Evolutionary conservation across 2,888 invertebrate species (phyloP).

Genomic region (Agriopis aurantiaria): DNA sequence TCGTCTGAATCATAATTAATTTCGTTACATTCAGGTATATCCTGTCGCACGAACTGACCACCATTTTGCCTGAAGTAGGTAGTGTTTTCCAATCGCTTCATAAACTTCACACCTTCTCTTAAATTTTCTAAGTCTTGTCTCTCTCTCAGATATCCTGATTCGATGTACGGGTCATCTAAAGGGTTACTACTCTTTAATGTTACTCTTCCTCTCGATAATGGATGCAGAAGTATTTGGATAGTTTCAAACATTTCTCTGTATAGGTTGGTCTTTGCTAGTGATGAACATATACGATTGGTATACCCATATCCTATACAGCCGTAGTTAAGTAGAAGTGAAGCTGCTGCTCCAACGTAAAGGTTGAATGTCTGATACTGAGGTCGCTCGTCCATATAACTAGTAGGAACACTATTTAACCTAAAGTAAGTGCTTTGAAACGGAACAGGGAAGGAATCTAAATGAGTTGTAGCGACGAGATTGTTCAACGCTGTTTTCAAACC

Average conservation of each 20-base stretch:
- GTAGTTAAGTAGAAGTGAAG: conserved; percentile 55
- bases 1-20: conserved; percentile 81
- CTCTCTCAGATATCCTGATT: conserved; percentile 67
- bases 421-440: conserved; percentile 67
- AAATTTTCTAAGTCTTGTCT: conserved; percentile 58
- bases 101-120: conserved; percentile 64
- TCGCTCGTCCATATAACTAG: conserved; percentile 41
- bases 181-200: conserved; percentile 66
- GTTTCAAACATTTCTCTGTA: conserved; percentile 61
- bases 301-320: conserved; percentile 37
- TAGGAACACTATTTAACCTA: conserved; percentile 52
- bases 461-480: conserved; percentile 52
- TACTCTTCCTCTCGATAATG: conserved; percentile 70
- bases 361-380: conserved; percentile 75
- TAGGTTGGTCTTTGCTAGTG: conserved; percentile 61
- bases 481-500: conserved; percentile 68
- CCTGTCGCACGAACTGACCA: conserved; percentile 57
- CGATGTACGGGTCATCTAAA: conserved; percentile 67
- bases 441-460: conserved; percentile 58
- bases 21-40: conserved; percentile 83
- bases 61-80: conserved; percentile 61
- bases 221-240: conserved; percentile 64
- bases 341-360: conserved; percentile 65
- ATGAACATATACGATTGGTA: conserved; percentile 55
- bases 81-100: conserved; percentile 62